Evolutionary conservation across 2,113 vertebrate genomes (phyloP).

Genomic region (Collichthys lucidus): DNA sequence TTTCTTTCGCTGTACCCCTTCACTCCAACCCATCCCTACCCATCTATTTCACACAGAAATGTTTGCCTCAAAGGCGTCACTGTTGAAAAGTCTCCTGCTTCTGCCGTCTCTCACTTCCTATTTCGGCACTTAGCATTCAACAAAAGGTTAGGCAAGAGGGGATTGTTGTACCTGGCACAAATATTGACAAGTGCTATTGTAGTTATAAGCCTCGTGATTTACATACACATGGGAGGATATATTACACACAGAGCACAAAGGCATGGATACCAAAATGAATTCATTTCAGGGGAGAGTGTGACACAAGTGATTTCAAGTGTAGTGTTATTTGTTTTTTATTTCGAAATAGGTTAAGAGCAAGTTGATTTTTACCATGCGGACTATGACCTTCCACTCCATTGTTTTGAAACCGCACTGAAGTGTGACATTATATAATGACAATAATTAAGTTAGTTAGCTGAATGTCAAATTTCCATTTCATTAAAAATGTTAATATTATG

Average conservation of each 20-base stretch:
- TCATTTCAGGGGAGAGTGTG: constrained; percentile 22
- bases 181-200: constrained; percentile 74
- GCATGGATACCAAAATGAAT: constrained; percentile 43
- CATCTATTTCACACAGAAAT: constrained; percentile 65
- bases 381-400: background rate
- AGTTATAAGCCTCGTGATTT: constrained; percentile 57
- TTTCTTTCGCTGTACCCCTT: constrained; percentile 76
- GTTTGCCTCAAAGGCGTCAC: constrained; percentile 70
- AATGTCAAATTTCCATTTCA: background rate
- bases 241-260: constrained; percentile 48
- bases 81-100: constrained; percentile 63
- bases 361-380: background rate
- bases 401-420: constrained; percentile 1
- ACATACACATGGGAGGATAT: constrained; percentile 51
- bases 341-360: constrained; percentile 2
- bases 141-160: constrained; percentile 53
- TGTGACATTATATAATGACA: background rate
- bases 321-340: background rate
- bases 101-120: constrained; percentile 62
- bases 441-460: background rate
- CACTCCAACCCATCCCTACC: constrained; percentile 50
- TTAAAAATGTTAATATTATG: background rate
- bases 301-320: constrained; percentile 32
- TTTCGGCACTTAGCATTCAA: constrained; percentile 74
- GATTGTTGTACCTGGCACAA: constrained; percentile 71